Evolutionary conservation across 1,140 invertebrate genomes (phyloP).

Genomic region (Aphis gossypii): DNA sequence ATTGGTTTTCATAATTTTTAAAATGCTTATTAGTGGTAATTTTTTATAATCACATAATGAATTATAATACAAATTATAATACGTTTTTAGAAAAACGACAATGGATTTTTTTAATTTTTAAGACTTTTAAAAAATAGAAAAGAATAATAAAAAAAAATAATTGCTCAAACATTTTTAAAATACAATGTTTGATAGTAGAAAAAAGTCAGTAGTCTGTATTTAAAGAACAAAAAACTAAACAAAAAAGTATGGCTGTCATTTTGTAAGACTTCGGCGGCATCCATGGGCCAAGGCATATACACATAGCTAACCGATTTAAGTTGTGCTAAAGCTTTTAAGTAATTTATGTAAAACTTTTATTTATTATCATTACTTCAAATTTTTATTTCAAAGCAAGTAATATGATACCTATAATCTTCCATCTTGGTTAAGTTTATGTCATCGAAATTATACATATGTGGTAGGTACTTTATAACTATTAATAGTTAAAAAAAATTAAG

Average conservation of each 20-base stretch:
- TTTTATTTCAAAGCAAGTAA: background rate
- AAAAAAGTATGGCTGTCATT: background rate
- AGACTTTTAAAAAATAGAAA: too few species aligned
- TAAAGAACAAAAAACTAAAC: background rate
- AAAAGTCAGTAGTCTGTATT: background rate
- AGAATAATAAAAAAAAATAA: too few species aligned
- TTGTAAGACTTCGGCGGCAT: background rate
- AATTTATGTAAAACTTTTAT: too few species aligned
- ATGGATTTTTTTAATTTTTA: background rate
- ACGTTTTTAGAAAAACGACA: background rate
- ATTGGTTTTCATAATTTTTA: too few species aligned
- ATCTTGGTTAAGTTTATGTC: background rate
- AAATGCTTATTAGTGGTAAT: too few species aligned
- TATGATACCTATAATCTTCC: background rate
- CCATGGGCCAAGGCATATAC: too few species aligned
- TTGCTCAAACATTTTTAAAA: background rate
- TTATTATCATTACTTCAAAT: too few species aligned
- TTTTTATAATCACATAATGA: background rate
- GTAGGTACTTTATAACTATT: too few species aligned
- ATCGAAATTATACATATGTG: background rate
- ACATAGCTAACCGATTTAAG: background rate
- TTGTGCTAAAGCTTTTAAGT: background rate
- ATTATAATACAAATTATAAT: background rate
- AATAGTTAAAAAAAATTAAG: background rate
- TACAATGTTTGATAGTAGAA: background rate